Evolutionary conservation across 2,888 invertebrate genomes (phyloP).

Genomic region (Spilosoma lubricipeda): DNA sequence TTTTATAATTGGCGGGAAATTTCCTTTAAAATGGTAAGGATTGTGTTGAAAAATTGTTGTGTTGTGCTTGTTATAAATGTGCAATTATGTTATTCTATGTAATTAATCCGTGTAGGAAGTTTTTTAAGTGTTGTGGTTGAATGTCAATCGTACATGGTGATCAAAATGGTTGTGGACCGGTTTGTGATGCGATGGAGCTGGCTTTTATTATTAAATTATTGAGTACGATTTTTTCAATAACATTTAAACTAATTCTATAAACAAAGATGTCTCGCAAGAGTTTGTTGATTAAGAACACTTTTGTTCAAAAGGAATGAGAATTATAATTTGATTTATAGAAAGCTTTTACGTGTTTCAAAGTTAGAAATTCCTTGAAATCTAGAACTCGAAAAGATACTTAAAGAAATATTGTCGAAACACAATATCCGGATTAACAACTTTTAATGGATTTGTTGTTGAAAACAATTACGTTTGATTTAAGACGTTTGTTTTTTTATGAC

Average conservation of each 20-base stretch:
- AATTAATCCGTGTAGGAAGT: slow-evolving; percentile 47
- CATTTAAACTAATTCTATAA: slow-evolving; percentile 15
- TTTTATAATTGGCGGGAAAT: slow-evolving; percentile 51
- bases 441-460: not conserved
- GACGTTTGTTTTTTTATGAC: not conserved
- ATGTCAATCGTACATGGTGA: slow-evolving; percentile 44
- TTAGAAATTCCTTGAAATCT: slow-evolving; percentile 6
- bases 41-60: slow-evolving; percentile 38
- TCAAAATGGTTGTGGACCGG: slow-evolving; percentile 55
- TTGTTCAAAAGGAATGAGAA: not conserved
- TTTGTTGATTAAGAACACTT: not conserved
- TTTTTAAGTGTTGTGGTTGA: slow-evolving; percentile 48
- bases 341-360: slow-evolving; percentile 9
- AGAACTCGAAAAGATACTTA: not conserved
- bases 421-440: not conserved
- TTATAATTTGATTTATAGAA: slow-evolving; percentile 14
- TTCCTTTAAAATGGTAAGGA: slow-evolving; percentile 57
- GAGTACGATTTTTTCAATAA: slow-evolving; percentile 10
- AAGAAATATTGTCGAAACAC: not conserved
- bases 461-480: not conserved
- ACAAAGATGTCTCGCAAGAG: slow-evolving; percentile 13
- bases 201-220: slow-evolving; percentile 35
- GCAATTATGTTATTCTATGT: slow-evolving; percentile 37
- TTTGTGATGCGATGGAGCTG: slow-evolving; percentile 39
- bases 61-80: slow-evolving; percentile 39